These are phyloP conservation scores for Micoletzkya japonica DNA, from an alignment of 2,888 invertebrate genomes.

Conservation along the genomic window DNA sequence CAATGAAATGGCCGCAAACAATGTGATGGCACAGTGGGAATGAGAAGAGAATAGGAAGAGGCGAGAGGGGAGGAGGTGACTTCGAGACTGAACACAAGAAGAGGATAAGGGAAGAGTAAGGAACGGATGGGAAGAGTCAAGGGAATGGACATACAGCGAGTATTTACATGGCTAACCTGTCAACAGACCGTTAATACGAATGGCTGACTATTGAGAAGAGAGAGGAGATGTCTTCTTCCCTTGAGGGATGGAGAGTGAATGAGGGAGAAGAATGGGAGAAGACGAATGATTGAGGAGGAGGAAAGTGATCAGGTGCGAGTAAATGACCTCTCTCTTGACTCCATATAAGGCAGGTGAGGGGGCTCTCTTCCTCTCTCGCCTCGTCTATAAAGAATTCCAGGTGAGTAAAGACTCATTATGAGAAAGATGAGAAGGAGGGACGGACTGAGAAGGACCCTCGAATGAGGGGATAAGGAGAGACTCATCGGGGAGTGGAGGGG, in stretches of 20 bases:
- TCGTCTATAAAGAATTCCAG: no score
- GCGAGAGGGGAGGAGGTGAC: constrained; percentile 12
- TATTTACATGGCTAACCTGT: no score
- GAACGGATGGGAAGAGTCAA: not conserved
- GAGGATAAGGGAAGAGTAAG: not conserved
- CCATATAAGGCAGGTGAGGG: constrained; percentile 5
- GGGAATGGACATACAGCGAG: constrained; percentile 2
- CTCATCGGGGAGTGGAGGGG: not conserved
- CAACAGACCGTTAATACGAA: no score
- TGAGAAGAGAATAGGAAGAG: constrained; percentile 11
- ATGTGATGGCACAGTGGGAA: no score
- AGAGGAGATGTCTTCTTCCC: no score
- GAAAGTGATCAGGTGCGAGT: not conserved
- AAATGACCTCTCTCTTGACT: constrained; percentile 13
- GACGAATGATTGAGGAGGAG: no score
- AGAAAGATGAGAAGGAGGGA: constrained; percentile 6
- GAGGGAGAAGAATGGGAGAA: not conserved
- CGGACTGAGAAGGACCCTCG: constrained; percentile 1
- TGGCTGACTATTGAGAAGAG: no score
- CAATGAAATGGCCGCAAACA: no score
- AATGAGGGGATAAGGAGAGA: not conserved
- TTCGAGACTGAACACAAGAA: constrained; percentile 20
- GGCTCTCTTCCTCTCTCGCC: no score
- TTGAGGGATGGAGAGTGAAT: constrained; percentile 12
- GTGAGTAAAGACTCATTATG: not conserved